Conservation (phyloP, 1,140 invertebrate genomes). For the Drosophila nigromelanica region DNA sequence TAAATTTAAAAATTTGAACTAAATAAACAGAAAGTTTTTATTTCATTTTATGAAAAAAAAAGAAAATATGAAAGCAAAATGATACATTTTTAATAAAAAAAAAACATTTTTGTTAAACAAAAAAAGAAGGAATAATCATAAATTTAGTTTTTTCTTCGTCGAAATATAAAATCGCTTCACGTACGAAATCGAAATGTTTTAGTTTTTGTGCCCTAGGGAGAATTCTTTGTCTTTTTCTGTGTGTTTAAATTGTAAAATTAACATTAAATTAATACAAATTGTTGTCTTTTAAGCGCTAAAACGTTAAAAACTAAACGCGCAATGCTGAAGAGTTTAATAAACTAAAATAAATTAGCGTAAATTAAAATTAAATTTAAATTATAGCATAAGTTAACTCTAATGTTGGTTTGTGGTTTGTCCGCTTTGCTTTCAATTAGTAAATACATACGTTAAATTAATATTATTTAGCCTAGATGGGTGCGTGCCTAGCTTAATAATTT, state of each 20-base stretch:
- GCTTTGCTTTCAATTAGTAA: conserved; percentile 54
- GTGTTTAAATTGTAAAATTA: conserved; percentile 54
- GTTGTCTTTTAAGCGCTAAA: conserved; percentile 59
- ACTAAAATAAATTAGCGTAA: conserved; percentile 56
- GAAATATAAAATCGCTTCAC: conserved; percentile 5
- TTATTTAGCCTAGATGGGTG: conserved; percentile 30
- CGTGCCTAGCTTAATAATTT: conserved; percentile 49
- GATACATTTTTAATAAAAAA: conserved; percentile 44
- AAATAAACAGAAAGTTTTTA: conserved; percentile 73
- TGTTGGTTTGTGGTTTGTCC: conserved; percentile 55
- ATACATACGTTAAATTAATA: conserved; percentile 39
- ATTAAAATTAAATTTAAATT: conserved; percentile 33
- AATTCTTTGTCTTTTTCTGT: conserved; percentile 79
- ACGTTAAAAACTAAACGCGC: conserved; percentile 44
- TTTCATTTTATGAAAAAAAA: conserved; percentile 81
- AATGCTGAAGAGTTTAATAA: conserved; percentile 49
- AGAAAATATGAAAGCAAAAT: conserved; percentile 32
- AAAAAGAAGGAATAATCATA: conserved; percentile 49
- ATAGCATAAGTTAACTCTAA: conserved; percentile 45
- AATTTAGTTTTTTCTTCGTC: conserved; percentile 15
- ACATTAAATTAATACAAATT: conserved; percentile 77
- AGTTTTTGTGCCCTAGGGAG: conserved; percentile 77
- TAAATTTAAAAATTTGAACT: conserved; percentile 53
- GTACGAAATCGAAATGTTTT: conserved; percentile 36
- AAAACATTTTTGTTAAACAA: conserved; percentile 74